A percentile compares a stretch with the other conserved stretches of the same genome.
Evolutionary conservation across 2,113 vertebrate species (phyloP).

Genomic region (Calyptomena viridis): DNA sequence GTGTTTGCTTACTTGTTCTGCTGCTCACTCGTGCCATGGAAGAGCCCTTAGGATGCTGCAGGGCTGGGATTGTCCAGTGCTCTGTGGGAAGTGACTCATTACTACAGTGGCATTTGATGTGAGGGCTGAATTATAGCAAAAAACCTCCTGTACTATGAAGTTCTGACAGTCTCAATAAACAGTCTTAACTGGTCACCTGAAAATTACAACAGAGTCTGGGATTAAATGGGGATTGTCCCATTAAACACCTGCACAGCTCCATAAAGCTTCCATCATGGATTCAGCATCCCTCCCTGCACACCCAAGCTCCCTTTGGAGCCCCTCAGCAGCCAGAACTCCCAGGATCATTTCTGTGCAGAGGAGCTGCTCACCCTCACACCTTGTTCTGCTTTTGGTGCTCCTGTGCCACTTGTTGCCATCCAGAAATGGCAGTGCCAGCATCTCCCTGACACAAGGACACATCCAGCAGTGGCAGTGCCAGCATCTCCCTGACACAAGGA

Average conservation of each 20-base stretch:
- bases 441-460: neutral
- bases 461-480: neutral
- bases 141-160: neutral
- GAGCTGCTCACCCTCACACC: neutral
- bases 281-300: neutral
- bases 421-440: neutral
- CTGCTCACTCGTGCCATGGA: neutral
- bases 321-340: neutral
- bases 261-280: neutral
- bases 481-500: neutral
- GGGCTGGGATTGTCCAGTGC: neutral
- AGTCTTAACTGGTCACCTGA: neutral
- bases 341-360: neutral
- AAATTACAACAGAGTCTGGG: neutral
- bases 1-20: neutral
- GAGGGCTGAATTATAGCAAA: neutral
- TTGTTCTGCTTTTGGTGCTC: neutral
- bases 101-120: neutral
- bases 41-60: accelerated
- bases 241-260: neutral
- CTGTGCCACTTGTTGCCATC: neutral
- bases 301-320: neutral
- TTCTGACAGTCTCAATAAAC: neutral
- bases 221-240: neutral
- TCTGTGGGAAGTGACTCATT: neutral